Conservation (phyloP, 2,888 invertebrate genomes). For the Girardia tigrina region DNA sequence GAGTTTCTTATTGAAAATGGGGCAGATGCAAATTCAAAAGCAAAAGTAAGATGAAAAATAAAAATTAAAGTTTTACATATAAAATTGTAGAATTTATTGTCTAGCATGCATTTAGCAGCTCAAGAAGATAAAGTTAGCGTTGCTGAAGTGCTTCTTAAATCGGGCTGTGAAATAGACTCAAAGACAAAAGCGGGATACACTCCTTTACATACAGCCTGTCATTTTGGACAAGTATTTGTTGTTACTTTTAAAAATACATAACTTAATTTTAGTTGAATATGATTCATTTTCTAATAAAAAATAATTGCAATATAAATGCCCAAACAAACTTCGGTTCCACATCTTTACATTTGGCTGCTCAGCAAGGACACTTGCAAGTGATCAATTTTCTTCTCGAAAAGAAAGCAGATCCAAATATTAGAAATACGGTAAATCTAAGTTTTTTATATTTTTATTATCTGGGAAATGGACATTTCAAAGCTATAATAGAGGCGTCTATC, state of each 20-base stretch:
- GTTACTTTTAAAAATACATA: background rate
- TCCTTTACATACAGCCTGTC: constrained; percentile 93
- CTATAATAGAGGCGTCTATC: too few species aligned
- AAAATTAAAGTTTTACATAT: background rate
- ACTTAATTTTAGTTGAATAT: constrained; percentile 43
- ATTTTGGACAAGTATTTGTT: constrained; percentile 94
- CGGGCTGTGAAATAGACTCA: constrained; percentile 61
- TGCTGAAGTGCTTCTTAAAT: constrained; percentile 65
- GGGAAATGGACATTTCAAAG: too few species aligned
- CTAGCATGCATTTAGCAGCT: constrained; percentile 86
- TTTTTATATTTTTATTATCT: too few species aligned
- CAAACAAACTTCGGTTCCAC: constrained; percentile 65
- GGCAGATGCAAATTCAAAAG: constrained; percentile 85
- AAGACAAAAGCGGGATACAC: constrained; percentile 75
- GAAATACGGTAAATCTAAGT: constrained; percentile 62
- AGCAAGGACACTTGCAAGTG: constrained; percentile 92
- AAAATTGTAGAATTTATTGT: constrained; percentile 61
- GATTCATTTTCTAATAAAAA: constrained; percentile 71
- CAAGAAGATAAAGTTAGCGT: constrained; percentile 82
- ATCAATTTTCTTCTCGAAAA: constrained; percentile 81
- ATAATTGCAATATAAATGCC: constrained; percentile 60
- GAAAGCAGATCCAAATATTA: constrained; percentile 79
- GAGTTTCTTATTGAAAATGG: constrained; percentile 66
- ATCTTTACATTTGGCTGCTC: constrained; percentile 92
- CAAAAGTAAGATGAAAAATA: constrained; percentile 47